Base-by-base conservation (phyloP, 2,888 invertebrate genomes). In the Cordilura impudica region DNA sequence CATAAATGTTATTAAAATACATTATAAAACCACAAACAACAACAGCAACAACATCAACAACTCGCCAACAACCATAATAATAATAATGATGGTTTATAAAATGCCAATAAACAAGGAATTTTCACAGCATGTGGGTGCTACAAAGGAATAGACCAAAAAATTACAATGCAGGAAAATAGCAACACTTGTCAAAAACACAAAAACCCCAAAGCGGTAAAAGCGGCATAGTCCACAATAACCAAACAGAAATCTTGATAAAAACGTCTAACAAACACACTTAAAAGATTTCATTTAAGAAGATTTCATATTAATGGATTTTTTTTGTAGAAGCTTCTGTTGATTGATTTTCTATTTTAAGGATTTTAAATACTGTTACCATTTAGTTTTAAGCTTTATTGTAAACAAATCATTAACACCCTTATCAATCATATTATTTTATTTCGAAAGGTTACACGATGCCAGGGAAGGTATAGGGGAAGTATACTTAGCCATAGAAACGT, bases 71-170 rank as follows among this genome's bases (percentile, higher is more conserved):
- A 43, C 18, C 18, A 63, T 19, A 8, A 69, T 16, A 69, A 67
- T 56, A 47, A 43, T 31, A 47, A 61, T 61, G 60, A 75, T 69
- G 69, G 61, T 63, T 75, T 75, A 56, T 69, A 75, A 75, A 75
- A 75, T 70, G 69, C 63, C 72, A 67, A 67, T 72, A 66, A 71
- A 53, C 49, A 70, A 70, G 75, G 39, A 79, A 72, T 79, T 75
- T 71, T 72, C 75, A 75, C 75, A 72, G 75, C 79, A 75, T 75
- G 75, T 79, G 79, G 79, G 75, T 75, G 79, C 69, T 63, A 43
- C 49, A 56, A 75, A 54, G 16, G 31, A 12, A 43, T 60, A 26
- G 18, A 49, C 18, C 54, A 66, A 72, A 53, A 26, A 58, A 58
- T 29, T 18, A 10, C 35, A n/a, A 35, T 29, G 29, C 47, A 16